Conservation (phyloP, 2,797 vertebrate species). For the Microchirus variegatus region DNA sequence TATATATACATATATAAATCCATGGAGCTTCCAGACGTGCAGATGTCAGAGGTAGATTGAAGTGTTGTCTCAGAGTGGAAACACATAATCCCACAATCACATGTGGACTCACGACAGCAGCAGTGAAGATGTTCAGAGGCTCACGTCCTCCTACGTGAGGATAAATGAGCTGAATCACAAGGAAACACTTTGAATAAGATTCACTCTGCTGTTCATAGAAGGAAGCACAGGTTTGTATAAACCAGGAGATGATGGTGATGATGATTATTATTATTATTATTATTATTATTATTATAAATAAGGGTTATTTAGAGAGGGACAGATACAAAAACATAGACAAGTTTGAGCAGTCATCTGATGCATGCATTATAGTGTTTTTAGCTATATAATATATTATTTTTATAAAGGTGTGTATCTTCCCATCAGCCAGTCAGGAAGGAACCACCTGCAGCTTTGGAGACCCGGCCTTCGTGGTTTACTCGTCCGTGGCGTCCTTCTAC, state of each 20-base stretch:
- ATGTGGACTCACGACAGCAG: constrained; percentile 25
- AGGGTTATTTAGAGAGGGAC: too few relatives aligned
- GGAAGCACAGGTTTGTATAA: too few relatives aligned
- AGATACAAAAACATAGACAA: too few relatives aligned
- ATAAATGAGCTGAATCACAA: constrained; percentile 11
- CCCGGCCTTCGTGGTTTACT: constrained; percentile 84
- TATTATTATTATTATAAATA: too few relatives aligned
- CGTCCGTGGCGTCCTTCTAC: constrained; percentile 85
- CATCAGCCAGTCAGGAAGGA: constrained; percentile 72
- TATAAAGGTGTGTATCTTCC: neutral
- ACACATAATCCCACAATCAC: constrained; percentile 26
- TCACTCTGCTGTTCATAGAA: too few relatives aligned
- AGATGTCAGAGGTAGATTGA: constrained; percentile 5
- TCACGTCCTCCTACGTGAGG: constrained; percentile 21
- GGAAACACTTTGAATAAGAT: constrained; percentile 25
- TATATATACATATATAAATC: too few relatives aligned
- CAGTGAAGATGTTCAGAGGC: constrained; percentile 7
- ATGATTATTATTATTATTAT: too few relatives aligned
- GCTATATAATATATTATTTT: too few relatives aligned
- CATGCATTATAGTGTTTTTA: too few relatives aligned
- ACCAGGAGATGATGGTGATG: too few relatives aligned
- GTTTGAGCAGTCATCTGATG: too few relatives aligned
- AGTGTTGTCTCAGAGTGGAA: constrained; percentile 21
- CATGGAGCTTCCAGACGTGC: too few relatives aligned
- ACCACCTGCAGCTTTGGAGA: constrained; percentile 82